Percentiles rank a stretch among this genome's conserved stretches.
Evolutionary conservation across 2,113 vertebrate genomes (phyloP).

Genomic region (Prolemur simus): DNA sequence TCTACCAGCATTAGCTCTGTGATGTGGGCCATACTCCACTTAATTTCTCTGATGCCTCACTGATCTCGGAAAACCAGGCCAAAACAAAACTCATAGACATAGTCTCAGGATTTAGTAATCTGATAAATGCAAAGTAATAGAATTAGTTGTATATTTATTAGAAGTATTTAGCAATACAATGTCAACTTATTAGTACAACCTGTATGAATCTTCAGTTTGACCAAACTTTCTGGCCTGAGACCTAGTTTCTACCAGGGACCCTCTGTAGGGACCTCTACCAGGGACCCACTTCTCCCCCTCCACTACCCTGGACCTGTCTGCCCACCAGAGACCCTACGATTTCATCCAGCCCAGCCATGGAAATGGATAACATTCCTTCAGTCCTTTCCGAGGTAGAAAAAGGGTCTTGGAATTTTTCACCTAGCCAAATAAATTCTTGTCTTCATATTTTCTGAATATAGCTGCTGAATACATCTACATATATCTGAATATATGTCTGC

Average conservation of each 20-base stretch:
- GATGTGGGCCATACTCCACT: too few relatives aligned
- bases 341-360: not conserved
- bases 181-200: not conserved
- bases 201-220: not conserved
- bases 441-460: not conserved
- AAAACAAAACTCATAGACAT: not conserved
- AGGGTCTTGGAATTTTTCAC: not conserved
- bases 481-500: not conserved
- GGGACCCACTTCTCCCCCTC: not conserved
- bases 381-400: not conserved
- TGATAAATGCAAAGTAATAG: not conserved
- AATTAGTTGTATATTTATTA: not conserved
- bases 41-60: not conserved
- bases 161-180: not conserved
- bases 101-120: not conserved
- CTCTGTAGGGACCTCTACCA: too few relatives aligned
- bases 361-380: not conserved
- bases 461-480: not conserved
- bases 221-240: not conserved
- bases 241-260: not conserved
- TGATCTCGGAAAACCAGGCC: not conserved
- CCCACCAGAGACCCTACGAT: not conserved
- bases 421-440: not conserved
- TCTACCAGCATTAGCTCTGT: not conserved
- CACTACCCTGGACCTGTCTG: not conserved